Evolutionary conservation across 2,113 vertebrate genomes (phyloP), one percentile per base, ranked within the genome.

Genomic region (Bubalus kerabau): DNA sequence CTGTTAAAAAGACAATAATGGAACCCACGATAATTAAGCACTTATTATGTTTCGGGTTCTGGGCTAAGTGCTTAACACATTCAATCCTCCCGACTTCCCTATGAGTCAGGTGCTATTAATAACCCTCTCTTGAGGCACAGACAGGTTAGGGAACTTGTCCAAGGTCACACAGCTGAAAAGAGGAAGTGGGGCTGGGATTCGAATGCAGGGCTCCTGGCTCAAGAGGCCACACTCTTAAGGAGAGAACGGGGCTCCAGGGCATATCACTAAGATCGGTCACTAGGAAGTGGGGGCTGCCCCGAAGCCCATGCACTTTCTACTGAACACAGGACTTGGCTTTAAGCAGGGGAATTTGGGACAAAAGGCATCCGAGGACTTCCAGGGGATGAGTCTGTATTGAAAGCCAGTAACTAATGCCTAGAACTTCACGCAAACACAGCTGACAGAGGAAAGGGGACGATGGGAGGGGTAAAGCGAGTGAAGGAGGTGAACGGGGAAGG

Each of bases 81-180:
- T 97, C 85, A 95, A 93, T 96, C 80, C 95, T 97, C 83, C 80
- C 26, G 0, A 91, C 83, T 93, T 97, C 97, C 90, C 92, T 94
- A n/a, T 95, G 96, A 98, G 95, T 92, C 97, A 96, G 87, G 93
- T 89, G 71, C 96, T 97, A 97, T 98, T 97, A 96, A 97, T 92
- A 97, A 14, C 82, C 28, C 71, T 97, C 91, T 97, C 60, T 84
- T 54, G 91, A 97, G 87, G 83, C 96, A 83, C 96, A 97, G 96
- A 97, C 17, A 60, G 91, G 96, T 97, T 97, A 97, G 91, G 97
- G 80, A 90, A 97, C 62, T 97, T 97, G 91, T 89, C 97, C 95
- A 98, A 97, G 95, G 93, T 98, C 97, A 95, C 97, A 98, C 89
- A 97, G 95, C 97, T 93, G 43, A 52, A 64, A 78, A 89, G 71